Evolutionary conservation across 2,888 invertebrate genomes (phyloP).

Genomic region (Drosophila antonietae): DNA sequence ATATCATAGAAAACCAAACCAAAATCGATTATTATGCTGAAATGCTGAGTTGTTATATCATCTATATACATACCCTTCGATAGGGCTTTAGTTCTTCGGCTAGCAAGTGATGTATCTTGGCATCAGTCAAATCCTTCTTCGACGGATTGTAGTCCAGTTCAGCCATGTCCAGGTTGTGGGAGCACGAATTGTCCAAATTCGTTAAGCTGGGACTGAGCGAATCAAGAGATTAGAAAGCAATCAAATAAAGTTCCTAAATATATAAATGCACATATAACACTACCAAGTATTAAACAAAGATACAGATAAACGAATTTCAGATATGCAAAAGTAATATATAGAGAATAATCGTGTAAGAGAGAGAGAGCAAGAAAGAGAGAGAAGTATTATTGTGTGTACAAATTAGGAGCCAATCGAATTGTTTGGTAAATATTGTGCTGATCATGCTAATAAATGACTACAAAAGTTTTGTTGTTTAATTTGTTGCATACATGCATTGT

Average conservation of each 20-base stretch:
- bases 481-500: constrained; percentile 54
- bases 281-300: constrained; percentile 26
- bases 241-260: constrained; percentile 1
- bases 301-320: constrained; percentile 84
- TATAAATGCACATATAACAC: neutral
- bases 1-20: constrained; percentile 56
- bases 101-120: constrained; percentile 96
- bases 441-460: constrained; percentile 45
- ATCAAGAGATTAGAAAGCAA: constrained; percentile 1
- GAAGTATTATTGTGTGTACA: constrained; percentile 35
- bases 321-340: constrained; percentile 48
- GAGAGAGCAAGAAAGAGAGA: constrained; percentile 9
- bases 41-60: neutral
- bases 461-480: constrained; percentile 23
- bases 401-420: constrained; percentile 24
- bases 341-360: constrained; percentile 19
- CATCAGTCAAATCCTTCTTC: constrained; percentile 96
- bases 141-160: constrained; percentile 97
- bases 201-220: constrained; percentile 91
- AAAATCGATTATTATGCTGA: constrained; percentile 51
- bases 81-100: constrained; percentile 95
- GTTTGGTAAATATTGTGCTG: constrained; percentile 37
- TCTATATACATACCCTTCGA: constrained; percentile 88
- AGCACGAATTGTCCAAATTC: constrained; percentile 91
- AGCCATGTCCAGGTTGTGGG: constrained; percentile 96